Conservation (phyloP, 2,113 vertebrate genomes). For the Colistium nudipinnis region DNA sequence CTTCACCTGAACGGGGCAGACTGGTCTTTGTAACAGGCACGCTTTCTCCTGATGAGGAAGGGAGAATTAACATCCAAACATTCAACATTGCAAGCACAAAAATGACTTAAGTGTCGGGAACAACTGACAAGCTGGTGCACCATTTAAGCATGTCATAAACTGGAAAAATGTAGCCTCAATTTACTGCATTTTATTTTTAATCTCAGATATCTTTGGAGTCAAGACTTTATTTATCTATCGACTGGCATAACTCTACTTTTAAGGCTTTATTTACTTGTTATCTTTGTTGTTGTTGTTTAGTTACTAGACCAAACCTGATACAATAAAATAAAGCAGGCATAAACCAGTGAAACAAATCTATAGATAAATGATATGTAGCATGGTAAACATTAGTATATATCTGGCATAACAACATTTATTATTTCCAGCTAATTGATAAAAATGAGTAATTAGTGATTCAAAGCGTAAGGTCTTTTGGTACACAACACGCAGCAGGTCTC, state of each 20-base stretch:
- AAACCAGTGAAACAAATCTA: too few relatives aligned
- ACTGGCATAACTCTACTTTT: neutral
- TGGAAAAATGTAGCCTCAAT: neutral
- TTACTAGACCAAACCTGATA: too few relatives aligned
- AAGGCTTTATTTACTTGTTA: too few relatives aligned
- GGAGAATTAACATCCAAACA: neutral
- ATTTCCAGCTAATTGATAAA: too few relatives aligned
- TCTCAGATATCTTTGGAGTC: neutral
- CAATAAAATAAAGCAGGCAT: too few relatives aligned
- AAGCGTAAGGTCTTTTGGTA: too few relatives aligned
- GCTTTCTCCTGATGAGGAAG: slow-evolving; percentile 86
- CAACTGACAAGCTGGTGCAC: neutral
- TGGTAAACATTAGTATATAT: too few relatives aligned
- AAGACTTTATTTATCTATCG: neutral
- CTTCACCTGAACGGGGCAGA: slow-evolving; percentile 86
- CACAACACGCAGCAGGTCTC: too few relatives aligned
- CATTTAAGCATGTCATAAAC: neutral
- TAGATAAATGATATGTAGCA: too few relatives aligned
- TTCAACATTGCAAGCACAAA: neutral
- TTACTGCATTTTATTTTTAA: neutral
- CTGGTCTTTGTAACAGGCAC: slow-evolving; percentile 96
- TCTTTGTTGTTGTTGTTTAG: too few relatives aligned
- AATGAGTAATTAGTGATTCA: too few relatives aligned
- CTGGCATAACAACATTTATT: too few relatives aligned
- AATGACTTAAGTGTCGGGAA: neutral